Evolutionary conservation across 2,113 vertebrate genomes (phyloP).

Genomic region (Hemichromis elongatus): DNA sequence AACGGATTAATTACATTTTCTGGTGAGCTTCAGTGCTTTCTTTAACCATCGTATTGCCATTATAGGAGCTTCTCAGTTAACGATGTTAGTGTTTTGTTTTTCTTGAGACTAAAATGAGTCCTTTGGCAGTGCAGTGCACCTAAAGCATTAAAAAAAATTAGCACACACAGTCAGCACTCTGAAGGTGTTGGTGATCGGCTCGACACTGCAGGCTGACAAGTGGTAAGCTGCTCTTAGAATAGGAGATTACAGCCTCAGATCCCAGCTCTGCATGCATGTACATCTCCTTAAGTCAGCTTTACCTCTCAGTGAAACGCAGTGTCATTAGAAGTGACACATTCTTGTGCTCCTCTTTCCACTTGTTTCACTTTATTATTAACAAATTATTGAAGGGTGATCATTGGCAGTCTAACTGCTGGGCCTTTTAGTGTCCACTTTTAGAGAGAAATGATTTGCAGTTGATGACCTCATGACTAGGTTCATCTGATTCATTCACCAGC

Average conservation of each 20-base stretch:
- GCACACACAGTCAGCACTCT: neutral
- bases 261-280: conserved; percentile 66
- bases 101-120: neutral
- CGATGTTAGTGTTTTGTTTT: neutral
- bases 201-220: conserved; percentile 51
- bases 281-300: conserved; percentile 66
- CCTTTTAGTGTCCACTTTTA: neutral
- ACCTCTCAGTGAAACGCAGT: conserved; percentile 42
- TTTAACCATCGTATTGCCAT: neutral
- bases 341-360: neutral
- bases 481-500: neutral
- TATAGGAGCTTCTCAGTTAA: neutral
- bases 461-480: neutral
- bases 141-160: neutral
- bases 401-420: neutral
- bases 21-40: neutral
- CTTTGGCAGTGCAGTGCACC: neutral
- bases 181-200: conserved; percentile 27
- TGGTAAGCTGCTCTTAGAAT: conserved; percentile 59
- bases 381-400: neutral
- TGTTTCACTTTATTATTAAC: neutral
- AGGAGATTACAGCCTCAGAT: conserved; percentile 66
- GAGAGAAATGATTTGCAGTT: neutral
- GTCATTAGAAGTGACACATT: conserved; percentile 48
- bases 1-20: neutral